Evolutionary conservation across 2,113 vertebrate species (phyloP).

Genomic region (Dryoscopus gambensis): DNA sequence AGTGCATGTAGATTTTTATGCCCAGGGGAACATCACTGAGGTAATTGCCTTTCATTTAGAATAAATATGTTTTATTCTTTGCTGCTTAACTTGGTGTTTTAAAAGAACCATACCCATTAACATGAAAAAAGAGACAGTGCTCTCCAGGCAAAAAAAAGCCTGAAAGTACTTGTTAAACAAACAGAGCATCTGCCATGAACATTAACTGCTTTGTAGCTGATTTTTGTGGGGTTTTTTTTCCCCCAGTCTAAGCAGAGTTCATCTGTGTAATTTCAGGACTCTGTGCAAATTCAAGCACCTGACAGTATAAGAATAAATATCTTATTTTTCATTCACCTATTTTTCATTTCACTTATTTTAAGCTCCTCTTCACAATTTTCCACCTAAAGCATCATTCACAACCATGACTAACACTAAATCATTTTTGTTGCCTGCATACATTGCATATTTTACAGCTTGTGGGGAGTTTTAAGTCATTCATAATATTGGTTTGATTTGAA

Average conservation of each 20-base stretch:
- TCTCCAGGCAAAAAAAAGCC: neutral
- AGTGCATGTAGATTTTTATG: neutral
- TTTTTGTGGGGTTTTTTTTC: neutral
- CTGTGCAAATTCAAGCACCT: neutral
- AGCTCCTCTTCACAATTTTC: neutral
- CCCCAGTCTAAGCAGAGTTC: neutral
- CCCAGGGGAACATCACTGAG: neutral
- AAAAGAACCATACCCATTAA: neutral
- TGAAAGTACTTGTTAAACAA: constrained; percentile 33
- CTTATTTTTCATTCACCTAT: neutral
- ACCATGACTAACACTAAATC: constrained; percentile 22
- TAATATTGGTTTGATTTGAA: neutral
- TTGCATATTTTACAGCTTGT: neutral
- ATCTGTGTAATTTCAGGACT: neutral
- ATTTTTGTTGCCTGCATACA: neutral
- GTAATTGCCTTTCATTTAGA: constrained; percentile 50
- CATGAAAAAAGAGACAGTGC: neutral
- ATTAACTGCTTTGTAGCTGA: neutral
- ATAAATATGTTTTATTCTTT: constrained; percentile 39
- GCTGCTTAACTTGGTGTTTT: neutral
- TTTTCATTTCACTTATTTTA: neutral
- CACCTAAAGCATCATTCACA: constrained; percentile 8
- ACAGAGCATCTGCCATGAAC: constrained; percentile 2
- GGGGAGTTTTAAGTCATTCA: constrained; percentile 33
- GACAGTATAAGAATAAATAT: neutral